Evolutionary conservation across 2,888 invertebrate species (phyloP).

Genomic region (Apamea epomidion): DNA sequence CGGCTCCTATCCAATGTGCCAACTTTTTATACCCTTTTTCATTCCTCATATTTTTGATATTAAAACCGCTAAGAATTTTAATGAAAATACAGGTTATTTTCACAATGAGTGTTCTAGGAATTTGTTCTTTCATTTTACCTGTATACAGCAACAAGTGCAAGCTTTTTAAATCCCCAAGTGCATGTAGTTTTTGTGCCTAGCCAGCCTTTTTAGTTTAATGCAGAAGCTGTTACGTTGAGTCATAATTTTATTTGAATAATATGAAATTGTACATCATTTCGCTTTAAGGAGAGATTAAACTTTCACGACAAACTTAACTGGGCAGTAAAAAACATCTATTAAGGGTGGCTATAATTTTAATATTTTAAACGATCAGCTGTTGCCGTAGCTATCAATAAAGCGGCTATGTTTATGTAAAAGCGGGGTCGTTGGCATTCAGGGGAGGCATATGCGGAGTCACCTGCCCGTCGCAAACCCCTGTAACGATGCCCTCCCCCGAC

Average conservation of each 20-base stretch:
- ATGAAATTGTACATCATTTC: constrained; percentile 16
- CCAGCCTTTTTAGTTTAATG: constrained; percentile 27
- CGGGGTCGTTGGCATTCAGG: constrained; percentile 87
- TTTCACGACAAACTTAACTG: constrained; percentile 24
- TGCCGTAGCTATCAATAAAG: constrained; percentile 66
- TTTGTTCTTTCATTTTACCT: constrained; percentile 42
- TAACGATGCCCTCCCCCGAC: constrained; percentile 76
- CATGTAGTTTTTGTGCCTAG: constrained; percentile 32
- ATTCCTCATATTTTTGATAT: constrained; percentile 63
- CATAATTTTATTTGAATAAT: constrained; percentile 34
- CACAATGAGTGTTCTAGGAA: constrained; percentile 43
- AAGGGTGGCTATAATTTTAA: constrained; percentile 45
- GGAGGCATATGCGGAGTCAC: constrained; percentile 88
- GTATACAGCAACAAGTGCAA: constrained; percentile 62
- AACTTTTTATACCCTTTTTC: constrained; percentile 68
- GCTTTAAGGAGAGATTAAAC: constrained; percentile 32
- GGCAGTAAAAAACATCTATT: constrained; percentile 36
- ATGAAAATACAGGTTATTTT: constrained; percentile 54
- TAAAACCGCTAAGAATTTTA: constrained; percentile 54
- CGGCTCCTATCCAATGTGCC: constrained; percentile 77
- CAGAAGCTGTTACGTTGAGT: constrained; percentile 27
- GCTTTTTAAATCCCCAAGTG: constrained; percentile 39
- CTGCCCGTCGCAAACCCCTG: constrained; percentile 80
- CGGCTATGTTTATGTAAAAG: constrained; percentile 70
- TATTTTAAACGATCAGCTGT: constrained; percentile 76